A percentile compares a stretch with the other conserved stretches of the same genome.
phyloP scores from a whole-genome alignment of 1,140 invertebrate genomes.

The Neotoxoptera formosana region DNA sequence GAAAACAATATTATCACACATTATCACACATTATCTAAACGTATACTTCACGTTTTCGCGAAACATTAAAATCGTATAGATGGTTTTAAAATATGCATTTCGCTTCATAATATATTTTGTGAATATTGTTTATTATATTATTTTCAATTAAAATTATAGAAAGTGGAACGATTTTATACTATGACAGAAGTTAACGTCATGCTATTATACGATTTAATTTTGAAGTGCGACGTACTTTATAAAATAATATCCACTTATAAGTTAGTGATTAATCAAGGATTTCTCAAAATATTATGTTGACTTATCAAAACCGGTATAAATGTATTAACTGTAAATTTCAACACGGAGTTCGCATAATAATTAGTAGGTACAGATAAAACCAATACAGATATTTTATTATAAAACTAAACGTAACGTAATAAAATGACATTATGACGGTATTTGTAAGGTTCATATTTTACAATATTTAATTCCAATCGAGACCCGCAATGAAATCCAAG shows the following conservation, averaged over 20 bases:
- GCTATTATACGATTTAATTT: not conserved
- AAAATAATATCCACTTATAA: not conserved
- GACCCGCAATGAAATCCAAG: not conserved
- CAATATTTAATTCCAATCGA: not conserved
- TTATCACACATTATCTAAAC: not conserved
- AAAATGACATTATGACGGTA: not conserved
- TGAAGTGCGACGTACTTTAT: too few species aligned
- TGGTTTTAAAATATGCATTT: not conserved
- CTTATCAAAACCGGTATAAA: too few species aligned
- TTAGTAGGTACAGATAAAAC: not conserved
- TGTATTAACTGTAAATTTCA: too few species aligned
- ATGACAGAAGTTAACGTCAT: not conserved
- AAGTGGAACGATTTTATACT: not conserved
- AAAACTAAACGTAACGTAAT: not conserved
- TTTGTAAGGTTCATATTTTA: not conserved
- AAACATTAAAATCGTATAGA: not conserved
- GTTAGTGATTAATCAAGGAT: not conserved
- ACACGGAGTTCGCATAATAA: not conserved
- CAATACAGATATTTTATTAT: not conserved
- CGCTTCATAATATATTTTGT: not conserved
- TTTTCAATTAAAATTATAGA: too few species aligned
- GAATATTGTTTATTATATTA: not conserved
- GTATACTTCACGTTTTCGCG: not conserved
- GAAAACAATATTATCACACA: not conserved
- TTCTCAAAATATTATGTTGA: not conserved